These are phyloP conservation scores for Sweltsa coloradensis DNA, from an alignment of 1,140 invertebrate species.

Conservation along the genomic window DNA sequence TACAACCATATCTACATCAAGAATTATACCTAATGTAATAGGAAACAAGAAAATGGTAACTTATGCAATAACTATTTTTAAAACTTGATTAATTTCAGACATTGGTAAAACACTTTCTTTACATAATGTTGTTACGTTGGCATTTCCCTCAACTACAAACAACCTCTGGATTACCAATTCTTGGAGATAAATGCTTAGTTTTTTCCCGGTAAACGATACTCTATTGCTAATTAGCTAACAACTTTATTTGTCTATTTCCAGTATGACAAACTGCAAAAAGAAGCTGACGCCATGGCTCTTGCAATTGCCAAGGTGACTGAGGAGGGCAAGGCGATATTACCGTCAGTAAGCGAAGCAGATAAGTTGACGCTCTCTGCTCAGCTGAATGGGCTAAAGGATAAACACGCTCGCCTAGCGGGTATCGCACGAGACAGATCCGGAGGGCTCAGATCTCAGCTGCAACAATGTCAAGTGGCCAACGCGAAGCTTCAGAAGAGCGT, in stretches of 20 bases:
- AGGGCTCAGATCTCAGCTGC: slow-evolving; percentile 56
- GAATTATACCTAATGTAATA: too few relatives aligned
- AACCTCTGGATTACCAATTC: too few relatives aligned
- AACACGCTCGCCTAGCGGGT: slow-evolving; percentile 54
- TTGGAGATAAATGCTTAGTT: too few relatives aligned
- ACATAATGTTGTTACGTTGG: too few relatives aligned
- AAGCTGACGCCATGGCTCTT: slow-evolving; percentile 54
- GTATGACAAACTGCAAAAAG: slow-evolving; percentile 65
- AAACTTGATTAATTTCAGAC: too few relatives aligned
- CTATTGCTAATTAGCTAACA: slow-evolving; percentile 3
- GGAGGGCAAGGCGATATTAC: slow-evolving; percentile 65
- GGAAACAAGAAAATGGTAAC: too few relatives aligned
- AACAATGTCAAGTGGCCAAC: slow-evolving; percentile 65
- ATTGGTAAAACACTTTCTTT: too few relatives aligned
- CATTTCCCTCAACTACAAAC: too few relatives aligned
- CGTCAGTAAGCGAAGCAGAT: slow-evolving; percentile 71
- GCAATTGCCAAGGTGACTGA: slow-evolving; percentile 61
- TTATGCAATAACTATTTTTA: too few relatives aligned
- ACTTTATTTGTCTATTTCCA: slow-evolving; percentile 24
- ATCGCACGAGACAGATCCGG: slow-evolving; percentile 63
- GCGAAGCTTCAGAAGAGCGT: slow-evolving; percentile 63
- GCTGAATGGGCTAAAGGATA: slow-evolving; percentile 61
- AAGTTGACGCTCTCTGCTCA: slow-evolving; percentile 67
- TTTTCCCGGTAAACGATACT: background rate
- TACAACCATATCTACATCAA: too few relatives aligned